phyloP scores from a whole-genome alignment of 2,888 invertebrate species.

The Sesamia inferens region DNA sequence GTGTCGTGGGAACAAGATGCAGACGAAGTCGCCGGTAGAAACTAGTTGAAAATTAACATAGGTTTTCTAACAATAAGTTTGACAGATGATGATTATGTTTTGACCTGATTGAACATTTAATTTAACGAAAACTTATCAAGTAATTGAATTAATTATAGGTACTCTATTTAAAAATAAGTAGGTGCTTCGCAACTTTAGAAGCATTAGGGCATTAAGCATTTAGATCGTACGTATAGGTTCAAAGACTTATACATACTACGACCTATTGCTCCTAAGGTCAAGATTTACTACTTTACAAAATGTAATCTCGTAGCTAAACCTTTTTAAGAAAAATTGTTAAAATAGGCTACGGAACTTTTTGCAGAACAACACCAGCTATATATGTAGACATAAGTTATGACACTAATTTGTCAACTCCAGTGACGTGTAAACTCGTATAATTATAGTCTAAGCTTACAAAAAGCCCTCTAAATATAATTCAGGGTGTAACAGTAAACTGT shows the following conservation, averaged over 20 bases:
- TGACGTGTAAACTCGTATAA: slow-evolving; percentile 51
- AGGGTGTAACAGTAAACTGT: slow-evolving; percentile 56
- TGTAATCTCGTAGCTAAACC: no score
- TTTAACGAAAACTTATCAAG: not conserved
- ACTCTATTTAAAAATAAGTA: no score
- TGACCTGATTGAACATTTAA: not conserved
- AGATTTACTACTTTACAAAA: no score
- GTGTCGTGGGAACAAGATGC: no score
- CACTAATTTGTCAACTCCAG: slow-evolving; percentile 49
- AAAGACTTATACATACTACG: no score
- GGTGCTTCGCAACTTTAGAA: no score
- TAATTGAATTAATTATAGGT: not conserved
- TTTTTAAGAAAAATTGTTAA: no score
- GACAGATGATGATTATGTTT: not conserved
- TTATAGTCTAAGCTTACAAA: slow-evolving; percentile 58
- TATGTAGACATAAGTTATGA: slow-evolving; percentile 35
- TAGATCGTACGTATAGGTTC: no score
- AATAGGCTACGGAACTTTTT: not conserved
- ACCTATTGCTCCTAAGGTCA: no score
- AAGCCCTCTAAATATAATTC: slow-evolving; percentile 59
- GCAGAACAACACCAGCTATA: not conserved
- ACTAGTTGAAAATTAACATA: not conserved
- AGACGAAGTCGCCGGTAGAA: no score
- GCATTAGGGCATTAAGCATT: no score
- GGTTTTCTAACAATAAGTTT: not conserved